Evolutionary conservation across 2,888 invertebrate species (phyloP).

Genomic region (Falcaria lacertinaria): DNA sequence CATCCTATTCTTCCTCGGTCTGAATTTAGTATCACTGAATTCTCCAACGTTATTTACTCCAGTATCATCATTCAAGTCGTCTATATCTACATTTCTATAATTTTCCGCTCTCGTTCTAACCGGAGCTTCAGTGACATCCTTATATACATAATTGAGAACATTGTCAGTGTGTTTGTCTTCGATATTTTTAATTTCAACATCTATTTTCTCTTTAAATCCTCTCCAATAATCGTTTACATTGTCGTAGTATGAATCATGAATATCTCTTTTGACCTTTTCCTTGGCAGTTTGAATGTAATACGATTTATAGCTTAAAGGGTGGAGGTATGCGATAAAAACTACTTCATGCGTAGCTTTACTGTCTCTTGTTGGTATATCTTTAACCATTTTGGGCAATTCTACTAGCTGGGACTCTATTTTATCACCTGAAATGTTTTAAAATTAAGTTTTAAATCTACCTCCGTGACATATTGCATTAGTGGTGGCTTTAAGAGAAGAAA

Average conservation of each 20-base stretch:
- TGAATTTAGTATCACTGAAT: conserved; percentile 10
- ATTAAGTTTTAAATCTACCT: no score
- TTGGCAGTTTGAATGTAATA: conserved; percentile 68
- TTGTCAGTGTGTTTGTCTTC: conserved; percentile 11
- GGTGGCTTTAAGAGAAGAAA: no score
- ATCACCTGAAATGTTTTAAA: conserved; percentile 50
- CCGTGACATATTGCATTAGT: no score
- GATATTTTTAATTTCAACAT: conserved; percentile 30
- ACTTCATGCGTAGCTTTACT: conserved; percentile 84
- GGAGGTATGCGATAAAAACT: conserved; percentile 82
- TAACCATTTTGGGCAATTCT: conserved; percentile 79
- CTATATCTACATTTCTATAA: conserved; percentile 17
- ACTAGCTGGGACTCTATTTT: conserved; percentile 82
- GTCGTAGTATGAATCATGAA: conserved; percentile 5
- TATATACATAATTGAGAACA: background rate
- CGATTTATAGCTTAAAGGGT: conserved; percentile 84
- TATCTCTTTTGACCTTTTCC: conserved; percentile 25
- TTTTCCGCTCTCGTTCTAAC: background rate
- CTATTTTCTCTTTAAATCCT: conserved; percentile 20
- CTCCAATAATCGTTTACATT: conserved; percentile 33
- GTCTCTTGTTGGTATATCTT: conserved; percentile 78
- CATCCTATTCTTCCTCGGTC: conserved; percentile 13
- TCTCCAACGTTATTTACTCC: conserved; percentile 21
- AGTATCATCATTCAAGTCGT: conserved; percentile 18
- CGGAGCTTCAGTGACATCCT: background rate